These are phyloP conservation scores for Podarcis lilfordi DNA, from an alignment of 2,797 vertebrate genomes.

Conservation along the genomic window DNA sequence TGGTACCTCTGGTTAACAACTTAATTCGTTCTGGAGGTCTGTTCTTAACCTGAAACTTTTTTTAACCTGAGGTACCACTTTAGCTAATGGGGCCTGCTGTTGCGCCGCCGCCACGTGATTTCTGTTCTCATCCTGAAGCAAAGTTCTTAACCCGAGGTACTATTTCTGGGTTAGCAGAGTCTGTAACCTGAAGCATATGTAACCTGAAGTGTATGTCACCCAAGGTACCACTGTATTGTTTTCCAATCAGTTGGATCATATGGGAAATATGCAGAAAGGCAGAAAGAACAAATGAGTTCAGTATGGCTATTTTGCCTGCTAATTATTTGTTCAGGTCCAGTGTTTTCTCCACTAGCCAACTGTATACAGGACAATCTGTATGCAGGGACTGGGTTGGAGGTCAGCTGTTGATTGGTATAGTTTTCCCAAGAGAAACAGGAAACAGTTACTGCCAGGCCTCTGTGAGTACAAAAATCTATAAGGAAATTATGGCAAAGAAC, in stretches of 20 bases:
- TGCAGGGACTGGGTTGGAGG: not conserved
- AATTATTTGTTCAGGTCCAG: not conserved
- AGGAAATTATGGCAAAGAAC: not conserved
- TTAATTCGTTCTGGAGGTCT: too few species aligned
- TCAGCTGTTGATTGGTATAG: not conserved
- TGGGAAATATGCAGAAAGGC: not conserved
- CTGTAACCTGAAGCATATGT: too few species aligned
- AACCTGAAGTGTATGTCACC: too few species aligned
- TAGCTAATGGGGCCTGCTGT: too few species aligned
- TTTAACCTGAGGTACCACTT: too few species aligned
- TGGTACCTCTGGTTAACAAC: too few species aligned
- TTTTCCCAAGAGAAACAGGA: not conserved
- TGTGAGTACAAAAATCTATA: not conserved
- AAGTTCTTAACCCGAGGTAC: too few species aligned
- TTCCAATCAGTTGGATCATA: not conserved
- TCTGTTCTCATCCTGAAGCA: too few species aligned
- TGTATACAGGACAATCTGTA: not conserved
- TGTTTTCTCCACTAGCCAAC: not conserved
- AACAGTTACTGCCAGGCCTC: not conserved
- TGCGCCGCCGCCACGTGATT: too few species aligned
- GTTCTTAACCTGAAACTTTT: too few species aligned
- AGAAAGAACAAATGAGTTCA: not conserved
- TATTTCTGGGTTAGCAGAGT: too few species aligned
- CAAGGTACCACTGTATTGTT: not conserved
- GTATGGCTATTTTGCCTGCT: not conserved